Conservation (phyloP, 2,888 invertebrate species). For the Agrenia bidenticulata region DNA sequence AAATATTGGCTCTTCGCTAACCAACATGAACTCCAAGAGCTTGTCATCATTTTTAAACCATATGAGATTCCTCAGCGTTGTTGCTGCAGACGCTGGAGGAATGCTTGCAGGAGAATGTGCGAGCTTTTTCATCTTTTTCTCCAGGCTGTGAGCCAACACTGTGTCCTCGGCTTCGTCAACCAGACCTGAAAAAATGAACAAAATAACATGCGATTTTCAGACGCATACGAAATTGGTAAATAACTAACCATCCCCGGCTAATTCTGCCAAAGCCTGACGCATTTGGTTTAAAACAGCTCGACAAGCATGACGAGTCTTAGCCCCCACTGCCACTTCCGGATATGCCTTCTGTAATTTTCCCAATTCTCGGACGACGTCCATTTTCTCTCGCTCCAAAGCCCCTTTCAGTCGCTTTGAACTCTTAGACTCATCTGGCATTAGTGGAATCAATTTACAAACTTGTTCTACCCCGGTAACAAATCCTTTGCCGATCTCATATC, state of each 20-base stretch:
- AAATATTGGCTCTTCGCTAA: too few species aligned
- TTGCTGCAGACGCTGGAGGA: constrained; percentile 55
- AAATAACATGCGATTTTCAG: not conserved
- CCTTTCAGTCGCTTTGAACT: constrained; percentile 54
- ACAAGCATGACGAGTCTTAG: constrained; percentile 66
- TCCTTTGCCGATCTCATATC: constrained; percentile 66
- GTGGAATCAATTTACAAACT: constrained; percentile 61
- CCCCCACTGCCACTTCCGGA: constrained; percentile 66
- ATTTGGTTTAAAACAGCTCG: constrained; percentile 65
- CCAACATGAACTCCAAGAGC: constrained; percentile 51
- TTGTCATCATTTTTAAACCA: constrained; percentile 55
- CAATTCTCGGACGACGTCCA: constrained; percentile 60
- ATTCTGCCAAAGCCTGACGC: constrained; percentile 61
- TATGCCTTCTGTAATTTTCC: constrained; percentile 62
- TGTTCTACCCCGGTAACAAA: constrained; percentile 66
- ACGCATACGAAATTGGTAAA: not conserved
- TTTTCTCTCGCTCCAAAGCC: constrained; percentile 54
- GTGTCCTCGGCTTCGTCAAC: constrained; percentile 64
- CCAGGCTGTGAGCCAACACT: constrained; percentile 60
- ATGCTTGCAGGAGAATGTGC: constrained; percentile 55
- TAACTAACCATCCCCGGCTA: constrained; percentile 59
- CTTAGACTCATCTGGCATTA: constrained; percentile 57
- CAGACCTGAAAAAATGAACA: constrained; percentile 57
- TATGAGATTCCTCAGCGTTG: constrained; percentile 54
- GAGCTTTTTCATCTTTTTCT: constrained; percentile 61